A percentile compares a stretch with the other conserved stretches of the same genome.
phyloP scores from a whole-genome alignment of 2,797 vertebrate species.

The Pantherophis vulpinus region DNA sequence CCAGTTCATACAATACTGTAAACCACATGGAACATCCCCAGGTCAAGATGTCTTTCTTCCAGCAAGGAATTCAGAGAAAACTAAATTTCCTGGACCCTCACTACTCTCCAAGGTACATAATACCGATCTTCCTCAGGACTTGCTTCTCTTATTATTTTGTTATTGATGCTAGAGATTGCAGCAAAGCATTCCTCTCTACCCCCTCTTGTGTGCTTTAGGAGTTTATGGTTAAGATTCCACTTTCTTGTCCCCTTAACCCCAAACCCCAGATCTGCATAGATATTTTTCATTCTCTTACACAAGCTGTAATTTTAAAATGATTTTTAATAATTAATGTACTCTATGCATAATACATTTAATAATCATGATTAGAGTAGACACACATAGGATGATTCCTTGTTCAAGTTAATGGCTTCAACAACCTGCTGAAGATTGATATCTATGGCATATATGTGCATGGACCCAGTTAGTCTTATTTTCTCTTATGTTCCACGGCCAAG shows the following conservation, averaged over 20 bases:
- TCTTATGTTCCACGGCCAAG: background rate
- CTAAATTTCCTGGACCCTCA: background rate
- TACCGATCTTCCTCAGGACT: background rate
- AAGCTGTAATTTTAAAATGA: conserved; percentile 29
- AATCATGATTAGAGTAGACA: conserved; percentile 63
- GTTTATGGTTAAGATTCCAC: background rate
- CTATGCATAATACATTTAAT: conserved; percentile 69
- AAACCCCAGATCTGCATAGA: background rate
- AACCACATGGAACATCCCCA: background rate
- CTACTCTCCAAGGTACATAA: background rate
- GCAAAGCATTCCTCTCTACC: background rate
- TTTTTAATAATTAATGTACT: conserved; percentile 58
- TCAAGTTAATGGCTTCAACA: conserved; percentile 56
- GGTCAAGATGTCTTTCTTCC: background rate
- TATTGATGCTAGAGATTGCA: background rate
- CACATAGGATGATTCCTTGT: conserved; percentile 36
- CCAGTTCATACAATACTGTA: too few relatives aligned
- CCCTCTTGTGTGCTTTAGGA: background rate
- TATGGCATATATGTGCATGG: background rate
- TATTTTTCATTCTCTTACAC: conserved; percentile 5
- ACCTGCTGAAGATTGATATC: conserved; percentile 18
- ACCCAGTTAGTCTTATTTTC: background rate
- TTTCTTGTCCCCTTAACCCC: conserved; percentile 4
- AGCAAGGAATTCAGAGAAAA: background rate
- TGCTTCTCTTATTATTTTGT: background rate